phyloP scores from a whole-genome alignment of 2,888 invertebrate genomes.

The Cephonodes hylas region DNA sequence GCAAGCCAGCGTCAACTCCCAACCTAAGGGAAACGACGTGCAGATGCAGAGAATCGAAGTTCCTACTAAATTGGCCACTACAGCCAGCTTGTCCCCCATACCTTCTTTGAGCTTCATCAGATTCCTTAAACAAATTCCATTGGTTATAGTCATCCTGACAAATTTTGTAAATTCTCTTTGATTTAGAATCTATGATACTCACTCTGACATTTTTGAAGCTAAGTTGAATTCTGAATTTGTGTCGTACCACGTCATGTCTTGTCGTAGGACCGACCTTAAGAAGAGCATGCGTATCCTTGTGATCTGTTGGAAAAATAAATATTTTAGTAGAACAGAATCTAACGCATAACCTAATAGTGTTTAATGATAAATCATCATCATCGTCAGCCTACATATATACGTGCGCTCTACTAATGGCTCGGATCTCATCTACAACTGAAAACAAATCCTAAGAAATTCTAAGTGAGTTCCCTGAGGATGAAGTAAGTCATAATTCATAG shows the following conservation, averaged over 20 bases:
- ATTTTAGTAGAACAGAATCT: not conserved
- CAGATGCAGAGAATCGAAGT: slow-evolving; percentile 84
- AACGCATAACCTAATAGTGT: too few species aligned
- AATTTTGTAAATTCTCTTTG: too few species aligned
- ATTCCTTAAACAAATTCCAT: slow-evolving; percentile 72
- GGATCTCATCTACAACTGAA: too few species aligned
- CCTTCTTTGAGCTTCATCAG: slow-evolving; percentile 88
- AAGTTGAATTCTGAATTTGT: slow-evolving; percentile 85
- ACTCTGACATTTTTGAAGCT: slow-evolving; percentile 88
- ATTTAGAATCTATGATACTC: slow-evolving; percentile 47
- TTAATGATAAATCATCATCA: too few species aligned
- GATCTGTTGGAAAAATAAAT: slow-evolving; percentile 57
- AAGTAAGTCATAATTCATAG: too few species aligned
- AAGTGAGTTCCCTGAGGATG: too few species aligned
- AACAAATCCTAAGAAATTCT: too few species aligned
- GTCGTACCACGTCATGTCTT: slow-evolving; percentile 89
- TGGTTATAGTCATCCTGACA: too few species aligned
- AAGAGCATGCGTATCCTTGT: slow-evolving; percentile 83
- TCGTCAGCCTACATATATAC: too few species aligned
- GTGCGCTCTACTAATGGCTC: too few species aligned
- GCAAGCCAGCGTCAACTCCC: slow-evolving; percentile 90
- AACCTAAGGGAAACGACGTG: slow-evolving; percentile 86
- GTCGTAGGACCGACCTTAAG: slow-evolving; percentile 83
- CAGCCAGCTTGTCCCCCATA: slow-evolving; percentile 88
- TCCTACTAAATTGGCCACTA: slow-evolving; percentile 80